Evolutionary conservation across 2,797 vertebrate genomes (phyloP), one percentile per base, ranked within the genome.

Genomic region (Danionella dracula): DNA sequence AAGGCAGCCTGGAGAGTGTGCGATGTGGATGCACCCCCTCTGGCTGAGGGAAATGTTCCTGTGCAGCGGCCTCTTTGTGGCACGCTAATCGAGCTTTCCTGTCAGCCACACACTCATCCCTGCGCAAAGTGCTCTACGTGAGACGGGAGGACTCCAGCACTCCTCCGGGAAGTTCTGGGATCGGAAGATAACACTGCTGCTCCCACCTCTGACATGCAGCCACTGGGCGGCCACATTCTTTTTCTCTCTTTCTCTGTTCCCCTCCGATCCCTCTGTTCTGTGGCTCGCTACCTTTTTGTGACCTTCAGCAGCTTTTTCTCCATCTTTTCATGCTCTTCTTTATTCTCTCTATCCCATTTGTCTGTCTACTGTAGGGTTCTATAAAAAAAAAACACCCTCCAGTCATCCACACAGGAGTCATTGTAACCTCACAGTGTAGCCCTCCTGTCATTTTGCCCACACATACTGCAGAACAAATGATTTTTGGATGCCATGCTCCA

Each of bases 91-190:
- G 85, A 88, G 85, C 83, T 84, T 93, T 96, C 92, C 92, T 93
- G 88, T 91, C 84, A 88, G 92, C 87, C 82, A 70, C 85, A 86
- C 85, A 41, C 4, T 6, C 32, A 77, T 83, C 86, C 82, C 82
- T 67, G 71, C 31, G 76, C 32, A 45, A 70, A 76, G 79, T 82
- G 83, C 80, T 82, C 82, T 86, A 78, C 56, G 79, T 83, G 89
- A 91, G 90, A 89, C 53, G 79, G 84, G 76, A 83, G 82, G 83
- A 85, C 89, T 92, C 89, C 82, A 82, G 87, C 74, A 88, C 86
- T 89, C 89, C 88, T 80, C 82, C 42, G 85, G 93, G 93, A 95
- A 95, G 90, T 93, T 91, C 93, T 95, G 94, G 85, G 89, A 92
- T 91, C 82, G 77, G 86, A 74, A 93, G 93, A 96, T 96, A 95